A percentile compares a stretch with the other conserved stretches of the same genome.
phyloP scores from a whole-genome alignment of 2,888 invertebrate genomes.

The Microdon myrmicae region DNA sequence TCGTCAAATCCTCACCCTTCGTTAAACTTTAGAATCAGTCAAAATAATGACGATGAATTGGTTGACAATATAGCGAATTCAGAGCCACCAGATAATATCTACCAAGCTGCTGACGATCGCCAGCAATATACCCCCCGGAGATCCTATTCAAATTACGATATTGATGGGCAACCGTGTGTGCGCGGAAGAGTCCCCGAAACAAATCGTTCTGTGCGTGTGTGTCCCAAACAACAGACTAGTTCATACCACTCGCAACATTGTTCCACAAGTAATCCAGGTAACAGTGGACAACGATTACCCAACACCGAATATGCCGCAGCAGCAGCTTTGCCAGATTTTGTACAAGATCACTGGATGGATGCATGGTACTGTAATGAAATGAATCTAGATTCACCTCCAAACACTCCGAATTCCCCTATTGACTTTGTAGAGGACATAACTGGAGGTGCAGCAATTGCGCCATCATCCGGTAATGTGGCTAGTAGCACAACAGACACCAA shows the following conservation, averaged over 20 bases:
- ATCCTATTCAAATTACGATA: slow-evolving; percentile 66
- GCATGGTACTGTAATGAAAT: slow-evolving; percentile 69
- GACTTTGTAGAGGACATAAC: slow-evolving; percentile 57
- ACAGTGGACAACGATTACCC: slow-evolving; percentile 40
- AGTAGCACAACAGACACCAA: slow-evolving; percentile 36
- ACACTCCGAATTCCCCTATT: slow-evolving; percentile 58
- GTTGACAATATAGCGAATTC: slow-evolving; percentile 7
- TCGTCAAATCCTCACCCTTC: slow-evolving; percentile 50
- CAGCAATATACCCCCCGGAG: slow-evolving; percentile 63
- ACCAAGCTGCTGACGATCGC: slow-evolving; percentile 39
- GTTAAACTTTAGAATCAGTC: slow-evolving; percentile 37
- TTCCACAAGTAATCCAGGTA: slow-evolving; percentile 25
- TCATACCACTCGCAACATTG: slow-evolving; percentile 24
- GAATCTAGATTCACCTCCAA: slow-evolving; percentile 62
- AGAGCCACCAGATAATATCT: slow-evolving; percentile 21
- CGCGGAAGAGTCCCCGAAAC: slow-evolving; percentile 28
- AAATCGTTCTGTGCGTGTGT: slow-evolving; percentile 34
- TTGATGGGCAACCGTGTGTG: slow-evolving; percentile 57
- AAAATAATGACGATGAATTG: slow-evolving; percentile 29
- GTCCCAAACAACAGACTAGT: slow-evolving; percentile 19
- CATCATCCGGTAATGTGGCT: slow-evolving; percentile 10
- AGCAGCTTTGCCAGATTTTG: slow-evolving; percentile 81
- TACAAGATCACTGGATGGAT: slow-evolving; percentile 87
- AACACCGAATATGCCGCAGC: slow-evolving; percentile 57
- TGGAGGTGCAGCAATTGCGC: slow-evolving; percentile 30